Evolutionary conservation across 2,797 vertebrate genomes (phyloP).

Genomic region (Telmatherina bonti): DNA sequence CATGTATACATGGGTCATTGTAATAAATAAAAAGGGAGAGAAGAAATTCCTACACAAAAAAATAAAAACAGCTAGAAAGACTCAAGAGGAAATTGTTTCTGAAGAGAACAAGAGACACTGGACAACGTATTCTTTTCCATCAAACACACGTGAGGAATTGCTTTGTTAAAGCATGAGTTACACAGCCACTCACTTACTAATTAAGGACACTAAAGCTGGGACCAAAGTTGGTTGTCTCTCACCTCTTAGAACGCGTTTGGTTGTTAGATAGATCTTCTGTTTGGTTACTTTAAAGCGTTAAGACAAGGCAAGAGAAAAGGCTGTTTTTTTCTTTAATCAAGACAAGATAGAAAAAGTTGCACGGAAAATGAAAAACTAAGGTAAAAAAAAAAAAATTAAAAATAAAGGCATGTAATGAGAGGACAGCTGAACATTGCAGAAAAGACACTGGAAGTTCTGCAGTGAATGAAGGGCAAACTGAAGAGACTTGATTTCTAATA

Average conservation of each 20-base stretch:
- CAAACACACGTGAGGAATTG: conserved; percentile 89
- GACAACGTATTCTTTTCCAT: conserved; percentile 92
- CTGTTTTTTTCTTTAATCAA: conserved; percentile 94
- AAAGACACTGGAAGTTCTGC: conserved; percentile 66
- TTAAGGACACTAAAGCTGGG: conserved; percentile 97
- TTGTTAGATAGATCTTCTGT: conserved; percentile 99
- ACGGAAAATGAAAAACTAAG: conserved; percentile 53
- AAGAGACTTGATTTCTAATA: conserved; percentile 36
- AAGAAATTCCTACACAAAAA: conserved; percentile 90
- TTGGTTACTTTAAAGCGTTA: conserved; percentile 99
- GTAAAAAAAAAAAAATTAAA: conserved; percentile 18
- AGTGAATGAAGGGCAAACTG: conserved; percentile 43
- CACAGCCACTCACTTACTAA: conserved; percentile 98
- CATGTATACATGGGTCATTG: conserved; percentile 99
- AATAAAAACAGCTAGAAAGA: conserved; percentile 78
- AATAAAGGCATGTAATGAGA: conserved; percentile 89
- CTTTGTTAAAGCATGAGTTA: conserved; percentile 97
- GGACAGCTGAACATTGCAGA: conserved; percentile 75
- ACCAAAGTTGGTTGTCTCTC: conserved; percentile 93
- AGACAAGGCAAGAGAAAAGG: conserved; percentile 99
- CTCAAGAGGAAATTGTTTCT: conserved; percentile 93
- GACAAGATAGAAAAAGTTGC: conserved; percentile 82
- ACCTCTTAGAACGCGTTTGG: conserved; percentile 93
- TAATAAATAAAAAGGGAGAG: conserved; percentile 99
- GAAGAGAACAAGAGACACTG: conserved; percentile 94